phyloP scores from a whole-genome alignment of 2,797 vertebrate genomes.

The Sciaenops ocellatus region DNA sequence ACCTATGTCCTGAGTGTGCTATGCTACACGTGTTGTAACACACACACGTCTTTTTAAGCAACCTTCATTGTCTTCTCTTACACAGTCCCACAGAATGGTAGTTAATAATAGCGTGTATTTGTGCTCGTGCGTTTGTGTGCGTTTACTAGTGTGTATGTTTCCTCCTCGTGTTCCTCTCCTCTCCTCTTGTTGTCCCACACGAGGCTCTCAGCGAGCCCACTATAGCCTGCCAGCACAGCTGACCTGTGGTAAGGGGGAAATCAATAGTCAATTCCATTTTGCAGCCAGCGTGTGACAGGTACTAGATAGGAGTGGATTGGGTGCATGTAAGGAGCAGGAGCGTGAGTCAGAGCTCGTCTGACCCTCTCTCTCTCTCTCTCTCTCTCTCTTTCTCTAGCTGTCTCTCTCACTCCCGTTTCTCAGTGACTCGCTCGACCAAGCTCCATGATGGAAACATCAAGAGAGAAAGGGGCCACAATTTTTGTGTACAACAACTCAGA shows the following conservation, averaged over 20 bases:
- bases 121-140: constrained; percentile 36
- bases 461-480: constrained; percentile 36
- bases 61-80: constrained; percentile 30
- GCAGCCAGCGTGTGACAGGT: constrained; percentile 84
- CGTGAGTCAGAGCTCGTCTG: constrained; percentile 75
- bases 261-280: constrained; percentile 91
- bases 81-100: constrained; percentile 39
- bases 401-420: constrained; percentile 19
- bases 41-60: constrained; percentile 36
- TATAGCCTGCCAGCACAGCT: constrained; percentile 74
- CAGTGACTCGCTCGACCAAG: constrained; percentile 24
- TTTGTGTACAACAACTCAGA: constrained; percentile 29
- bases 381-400: background rate
- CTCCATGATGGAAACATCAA: constrained; percentile 45
- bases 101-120: constrained; percentile 64
- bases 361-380: constrained; percentile 38
- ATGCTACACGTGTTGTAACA: background rate
- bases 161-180: constrained; percentile 39
- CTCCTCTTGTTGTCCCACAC: constrained; percentile 60
- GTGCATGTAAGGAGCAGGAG: constrained; percentile 84
- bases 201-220: constrained; percentile 64
- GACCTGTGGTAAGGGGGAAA: constrained; percentile 85
- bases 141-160: constrained; percentile 60
- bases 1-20: constrained; percentile 5
- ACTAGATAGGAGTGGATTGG: constrained; percentile 88